Evolutionary conservation across 2,888 invertebrate species (phyloP).

Genomic region (Drosophila colorata): DNA sequence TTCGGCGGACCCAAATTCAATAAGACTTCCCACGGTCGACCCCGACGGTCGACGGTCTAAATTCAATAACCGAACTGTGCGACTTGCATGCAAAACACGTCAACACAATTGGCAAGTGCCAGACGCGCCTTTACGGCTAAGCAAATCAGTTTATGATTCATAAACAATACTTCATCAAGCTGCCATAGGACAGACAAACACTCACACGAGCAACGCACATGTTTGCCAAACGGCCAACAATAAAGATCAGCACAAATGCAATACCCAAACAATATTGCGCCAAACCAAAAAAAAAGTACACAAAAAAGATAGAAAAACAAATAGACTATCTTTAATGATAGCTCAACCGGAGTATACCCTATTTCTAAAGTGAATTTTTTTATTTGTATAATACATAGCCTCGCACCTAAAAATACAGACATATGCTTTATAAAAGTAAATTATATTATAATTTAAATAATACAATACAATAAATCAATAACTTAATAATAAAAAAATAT

Average conservation of each 20-base stretch:
- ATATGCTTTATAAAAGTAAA: no score
- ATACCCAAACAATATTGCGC: conserved; percentile 47
- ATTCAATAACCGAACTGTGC: conserved; percentile 49
- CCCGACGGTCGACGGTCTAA: conserved; percentile 15
- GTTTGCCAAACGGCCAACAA: conserved; percentile 64
- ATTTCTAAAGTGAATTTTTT: background rate
- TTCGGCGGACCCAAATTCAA: conserved; percentile 54
- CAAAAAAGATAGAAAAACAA: conserved; percentile 1
- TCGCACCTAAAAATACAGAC: no score
- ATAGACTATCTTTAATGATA: background rate
- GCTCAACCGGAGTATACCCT: conserved; percentile 1
- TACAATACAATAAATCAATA: no score
- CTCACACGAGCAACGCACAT: conserved; percentile 38
- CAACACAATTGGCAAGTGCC: conserved; percentile 49
- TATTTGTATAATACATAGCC: no score
- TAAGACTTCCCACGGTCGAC: conserved; percentile 34
- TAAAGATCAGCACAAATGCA: conserved; percentile 59
- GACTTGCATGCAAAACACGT: conserved; percentile 68
- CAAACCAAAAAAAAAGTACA: conserved; percentile 17
- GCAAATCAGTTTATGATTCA: conserved; percentile 77
- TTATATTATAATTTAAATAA: no score
- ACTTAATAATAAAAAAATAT: no score
- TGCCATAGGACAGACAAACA: conserved; percentile 39
- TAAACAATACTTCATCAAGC: conserved; percentile 79
- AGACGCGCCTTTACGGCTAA: conserved; percentile 63